Evolutionary conservation across 2,797 vertebrate species (phyloP).

Genomic region (Distichodus sexfasciatus): DNA sequence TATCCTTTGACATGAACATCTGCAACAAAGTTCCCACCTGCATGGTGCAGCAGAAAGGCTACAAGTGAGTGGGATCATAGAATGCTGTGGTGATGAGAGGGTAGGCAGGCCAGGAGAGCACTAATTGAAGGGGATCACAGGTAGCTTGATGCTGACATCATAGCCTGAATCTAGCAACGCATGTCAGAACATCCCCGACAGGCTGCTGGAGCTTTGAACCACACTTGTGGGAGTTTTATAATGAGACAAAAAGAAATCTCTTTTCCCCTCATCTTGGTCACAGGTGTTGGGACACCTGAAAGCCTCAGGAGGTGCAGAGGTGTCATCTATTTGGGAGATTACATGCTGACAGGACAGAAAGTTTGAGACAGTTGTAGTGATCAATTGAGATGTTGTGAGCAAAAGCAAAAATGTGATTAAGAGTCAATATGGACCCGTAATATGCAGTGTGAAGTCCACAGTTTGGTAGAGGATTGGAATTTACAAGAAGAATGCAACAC

Average conservation of each 20-base stretch:
- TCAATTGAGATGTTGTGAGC: neutral
- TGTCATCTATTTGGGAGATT: conserved; percentile 57
- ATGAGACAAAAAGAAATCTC: too few species aligned
- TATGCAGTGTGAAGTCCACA: too few species aligned
- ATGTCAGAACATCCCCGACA: conserved; percentile 38
- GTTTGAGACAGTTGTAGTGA: conserved; percentile 58
- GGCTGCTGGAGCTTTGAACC: conserved; percentile 12
- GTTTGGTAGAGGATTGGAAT: too few species aligned
- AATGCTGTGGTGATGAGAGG: conserved; percentile 71
- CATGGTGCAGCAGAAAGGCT: neutral
- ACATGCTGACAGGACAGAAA: conserved; percentile 66
- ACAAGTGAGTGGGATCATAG: conserved; percentile 52
- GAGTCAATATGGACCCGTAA: too few species aligned
- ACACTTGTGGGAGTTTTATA: neutral
- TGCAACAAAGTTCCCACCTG: conserved; percentile 37
- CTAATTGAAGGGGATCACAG: conserved; percentile 67
- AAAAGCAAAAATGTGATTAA: too few species aligned
- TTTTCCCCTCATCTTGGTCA: too few species aligned
- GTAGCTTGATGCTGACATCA: conserved; percentile 64
- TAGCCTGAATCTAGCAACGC: conserved; percentile 35
- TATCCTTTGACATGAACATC: conserved; percentile 17
- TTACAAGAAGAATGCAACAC: too few species aligned
- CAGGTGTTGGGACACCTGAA: conserved; percentile 58
- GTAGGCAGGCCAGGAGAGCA: conserved; percentile 19
- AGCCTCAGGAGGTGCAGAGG: conserved; percentile 10